phyloP scores from a whole-genome alignment of 1,140 invertebrate species.

The Caligus rogercresseyi region DNA sequence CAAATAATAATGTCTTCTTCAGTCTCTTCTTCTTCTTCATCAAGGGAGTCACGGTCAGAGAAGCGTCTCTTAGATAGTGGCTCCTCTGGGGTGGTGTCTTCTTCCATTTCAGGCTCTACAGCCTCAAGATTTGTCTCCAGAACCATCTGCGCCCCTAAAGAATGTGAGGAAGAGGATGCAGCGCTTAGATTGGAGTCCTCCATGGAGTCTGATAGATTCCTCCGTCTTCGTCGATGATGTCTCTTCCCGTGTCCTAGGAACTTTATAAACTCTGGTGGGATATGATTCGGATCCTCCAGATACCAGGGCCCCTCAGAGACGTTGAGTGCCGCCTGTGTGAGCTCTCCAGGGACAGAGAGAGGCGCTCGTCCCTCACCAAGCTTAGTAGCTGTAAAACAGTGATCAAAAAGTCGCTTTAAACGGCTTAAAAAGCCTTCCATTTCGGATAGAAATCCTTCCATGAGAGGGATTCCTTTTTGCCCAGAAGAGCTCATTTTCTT shows the following conservation, averaged over 20 bases:
- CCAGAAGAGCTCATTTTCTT: background rate
- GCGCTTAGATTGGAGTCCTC: background rate
- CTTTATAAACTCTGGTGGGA: background rate
- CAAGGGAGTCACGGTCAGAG: no score
- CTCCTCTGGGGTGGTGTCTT: background rate
- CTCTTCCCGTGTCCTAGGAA: background rate
- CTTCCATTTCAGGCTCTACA: background rate
- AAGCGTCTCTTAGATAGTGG: background rate
- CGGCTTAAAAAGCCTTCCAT: constrained; percentile 1
- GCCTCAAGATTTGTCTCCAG: constrained; percentile 1
- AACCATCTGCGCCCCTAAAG: background rate
- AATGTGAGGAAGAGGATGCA: background rate
- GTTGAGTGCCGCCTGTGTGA: constrained; percentile 2
- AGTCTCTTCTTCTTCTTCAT: no score
- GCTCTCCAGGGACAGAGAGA: background rate
- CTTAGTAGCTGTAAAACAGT: constrained; percentile 1
- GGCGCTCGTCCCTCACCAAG: background rate
- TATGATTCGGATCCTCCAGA: constrained; percentile 6
- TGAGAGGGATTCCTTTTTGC: background rate
- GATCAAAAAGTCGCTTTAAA: constrained; percentile 1
- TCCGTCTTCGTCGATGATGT: background rate
- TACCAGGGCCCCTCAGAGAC: background rate
- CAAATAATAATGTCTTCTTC: no score
- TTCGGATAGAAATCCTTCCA: background rate
- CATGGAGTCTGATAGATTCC: background rate